Base-by-base conservation (phyloP, 1,140 invertebrate species). In the Zaprionus capensis region DNA sequence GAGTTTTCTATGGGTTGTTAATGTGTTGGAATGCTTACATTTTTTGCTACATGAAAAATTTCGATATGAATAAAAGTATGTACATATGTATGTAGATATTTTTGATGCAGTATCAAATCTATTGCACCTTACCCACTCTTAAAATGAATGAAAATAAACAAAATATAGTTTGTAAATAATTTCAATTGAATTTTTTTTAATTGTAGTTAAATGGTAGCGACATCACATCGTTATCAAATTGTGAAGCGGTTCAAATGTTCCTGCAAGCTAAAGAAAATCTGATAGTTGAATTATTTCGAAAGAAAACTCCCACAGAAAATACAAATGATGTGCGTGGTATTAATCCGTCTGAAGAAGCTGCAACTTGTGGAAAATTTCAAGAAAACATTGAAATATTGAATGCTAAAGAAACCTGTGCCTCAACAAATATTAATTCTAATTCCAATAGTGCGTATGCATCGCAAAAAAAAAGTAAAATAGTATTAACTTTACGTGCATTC, bases 221-320 rank as follows among this genome's bases (percentile, higher is more conserved):
- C 92, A 94, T 96, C 71, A 96, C 95, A 76, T 94, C 94, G 80
- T 94, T 94, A 90, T 94, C 94, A 65, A 95, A 96, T 92, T 95
- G 95, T 90, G 96, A 96, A 88, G 96, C 96, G 38, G 95, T 96
- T 68, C 94, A 95, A 84, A 95, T 94, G 78, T 96, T 96, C 93
- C 94, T 95, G 75, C 94, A 94, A 73, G 95, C 96, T 14, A 93
- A 95, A 79, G 96, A 96, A 90, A 96, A 95, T 57, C 96, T 96
- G 80, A 94, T 96, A 67, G 95, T 96, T 34, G 95, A 96, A 92
- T 95, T 96, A 24, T 93, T 96, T 38, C 93, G 96, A 61, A 93
- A 88, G 15, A 67, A 72, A 36, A 66, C 20, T 68, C 11, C 65
- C 12, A 28, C 38, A 15, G 34, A 57, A 66, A 55, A n/a, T 34